These are phyloP conservation scores for Nothocercus nigrocapillus DNA, from an alignment of 2,113 vertebrate genomes.

Conservation along the genomic window DNA sequence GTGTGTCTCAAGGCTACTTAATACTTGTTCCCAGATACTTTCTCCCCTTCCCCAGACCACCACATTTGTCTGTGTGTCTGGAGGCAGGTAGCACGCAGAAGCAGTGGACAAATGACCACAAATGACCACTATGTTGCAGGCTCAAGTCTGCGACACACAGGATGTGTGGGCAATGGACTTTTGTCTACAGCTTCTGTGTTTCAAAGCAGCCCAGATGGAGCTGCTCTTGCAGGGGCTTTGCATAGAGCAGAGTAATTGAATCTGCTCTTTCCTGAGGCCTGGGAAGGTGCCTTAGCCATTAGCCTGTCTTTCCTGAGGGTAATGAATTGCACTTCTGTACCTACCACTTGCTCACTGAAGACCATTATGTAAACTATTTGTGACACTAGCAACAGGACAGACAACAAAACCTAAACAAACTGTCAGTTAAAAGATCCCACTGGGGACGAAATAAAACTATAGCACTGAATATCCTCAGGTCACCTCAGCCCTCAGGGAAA, in stretches of 20 bases:
- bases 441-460: background rate
- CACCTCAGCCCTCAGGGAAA: background rate
- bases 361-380: background rate
- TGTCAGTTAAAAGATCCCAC: background rate
- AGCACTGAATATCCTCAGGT: background rate
- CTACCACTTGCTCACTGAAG: background rate
- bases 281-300: background rate
- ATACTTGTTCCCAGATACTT: background rate
- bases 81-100: background rate
- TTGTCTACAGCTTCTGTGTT: background rate
- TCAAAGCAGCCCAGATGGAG: background rate
- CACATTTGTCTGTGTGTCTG: background rate
- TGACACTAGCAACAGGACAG: background rate
- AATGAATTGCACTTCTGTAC: background rate
- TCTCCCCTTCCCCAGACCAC: background rate
- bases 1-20: background rate
- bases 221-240: background rate
- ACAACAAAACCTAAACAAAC: background rate
- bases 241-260: background rate
- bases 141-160: background rate
- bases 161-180: background rate
- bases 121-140: fast-evolving
- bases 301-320: background rate
- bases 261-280: background rate
- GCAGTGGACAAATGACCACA: fast-evolving